Evolutionary conservation across 64 coral and sea anemone genomes (phyloP).

Genomic region (Pachyseris speciosa): DNA sequence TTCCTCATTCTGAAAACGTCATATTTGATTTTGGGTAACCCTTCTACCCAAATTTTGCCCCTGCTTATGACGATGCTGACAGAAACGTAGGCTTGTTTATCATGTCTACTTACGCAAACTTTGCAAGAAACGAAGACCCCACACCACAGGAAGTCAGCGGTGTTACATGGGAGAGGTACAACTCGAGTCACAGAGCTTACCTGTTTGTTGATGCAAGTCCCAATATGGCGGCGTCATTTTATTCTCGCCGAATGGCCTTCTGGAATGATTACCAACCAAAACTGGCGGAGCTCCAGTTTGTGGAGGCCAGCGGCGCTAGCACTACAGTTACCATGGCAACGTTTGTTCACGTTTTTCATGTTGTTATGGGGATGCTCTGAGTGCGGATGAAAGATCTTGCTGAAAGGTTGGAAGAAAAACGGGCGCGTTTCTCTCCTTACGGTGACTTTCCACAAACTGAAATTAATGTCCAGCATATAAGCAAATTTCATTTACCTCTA

Average conservation of each 20-base stretch:
- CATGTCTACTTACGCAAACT: background rate
- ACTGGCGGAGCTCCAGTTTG: background rate
- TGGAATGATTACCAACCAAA: conserved; percentile 60
- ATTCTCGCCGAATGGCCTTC: conserved; percentile 36
- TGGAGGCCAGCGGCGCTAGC: no score
- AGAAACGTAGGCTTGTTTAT: background rate
- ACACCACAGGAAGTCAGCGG: background rate
- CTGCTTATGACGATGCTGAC: background rate
- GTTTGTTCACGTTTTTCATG: background rate
- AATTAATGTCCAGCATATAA: no score
- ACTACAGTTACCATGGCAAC: background rate
- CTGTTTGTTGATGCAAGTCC: background rate
- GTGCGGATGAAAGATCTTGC: no score
- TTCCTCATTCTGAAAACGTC: background rate
- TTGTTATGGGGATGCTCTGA: background rate
- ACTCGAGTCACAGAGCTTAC: conserved; percentile 27
- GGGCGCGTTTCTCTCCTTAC: no score
- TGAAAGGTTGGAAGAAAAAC: no score
- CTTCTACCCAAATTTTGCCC: background rate
- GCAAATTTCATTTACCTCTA: no score
- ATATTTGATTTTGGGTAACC: background rate
- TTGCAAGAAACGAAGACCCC: background rate
- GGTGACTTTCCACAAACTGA: no score
- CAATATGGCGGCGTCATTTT: background rate
- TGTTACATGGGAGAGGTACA: conserved; percentile 40